Evolutionary conservation across 2,888 invertebrate species (phyloP).

Genomic region (Ommatoiulus sabulosus): DNA sequence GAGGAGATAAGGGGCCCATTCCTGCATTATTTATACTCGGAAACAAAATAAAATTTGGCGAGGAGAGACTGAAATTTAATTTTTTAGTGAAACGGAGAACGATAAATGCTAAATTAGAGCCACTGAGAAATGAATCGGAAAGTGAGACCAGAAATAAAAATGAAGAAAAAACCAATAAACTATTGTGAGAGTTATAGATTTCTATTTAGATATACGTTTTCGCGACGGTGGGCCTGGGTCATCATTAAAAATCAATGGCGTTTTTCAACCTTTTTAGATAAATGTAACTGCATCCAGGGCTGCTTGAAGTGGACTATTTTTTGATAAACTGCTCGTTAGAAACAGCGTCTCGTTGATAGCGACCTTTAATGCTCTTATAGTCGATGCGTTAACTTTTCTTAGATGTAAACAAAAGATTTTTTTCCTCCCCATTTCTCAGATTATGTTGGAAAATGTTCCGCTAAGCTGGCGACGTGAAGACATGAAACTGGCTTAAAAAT

Average conservation of each 20-base stretch:
- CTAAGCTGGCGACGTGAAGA: background rate
- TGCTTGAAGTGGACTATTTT: background rate
- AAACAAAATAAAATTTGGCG: slow-evolving; percentile 39
- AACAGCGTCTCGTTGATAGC: slow-evolving; percentile 13
- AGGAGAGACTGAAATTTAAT: slow-evolving; percentile 8
- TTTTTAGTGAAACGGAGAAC: slow-evolving; percentile 14
- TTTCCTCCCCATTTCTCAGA: background rate
- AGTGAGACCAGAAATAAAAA: background rate
- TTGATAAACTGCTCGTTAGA: slow-evolving; percentile 5
- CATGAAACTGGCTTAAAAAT: slow-evolving; percentile 1
- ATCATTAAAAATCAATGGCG: slow-evolving; percentile 36
- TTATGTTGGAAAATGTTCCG: background rate
- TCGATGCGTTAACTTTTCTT: background rate
- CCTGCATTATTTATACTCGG: background rate
- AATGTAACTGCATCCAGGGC: background rate
- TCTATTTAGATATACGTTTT: slow-evolving; percentile 30
- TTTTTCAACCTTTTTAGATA: slow-evolving; percentile 7
- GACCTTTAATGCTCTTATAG: slow-evolving; percentile 31
- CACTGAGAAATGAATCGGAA: slow-evolving; percentile 11
- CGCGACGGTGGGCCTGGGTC: background rate
- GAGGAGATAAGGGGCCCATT: slow-evolving; percentile 9
- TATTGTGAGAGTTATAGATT: slow-evolving; percentile 22
- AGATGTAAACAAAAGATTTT: slow-evolving; percentile 43
- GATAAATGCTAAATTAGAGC: slow-evolving; percentile 42
- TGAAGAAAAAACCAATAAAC: slow-evolving; percentile 11